Evolutionary conservation across 2,797 vertebrate species (phyloP), one percentile per base, ranked within the genome.

Genomic region (Hemibagrus guttatus): DNA sequence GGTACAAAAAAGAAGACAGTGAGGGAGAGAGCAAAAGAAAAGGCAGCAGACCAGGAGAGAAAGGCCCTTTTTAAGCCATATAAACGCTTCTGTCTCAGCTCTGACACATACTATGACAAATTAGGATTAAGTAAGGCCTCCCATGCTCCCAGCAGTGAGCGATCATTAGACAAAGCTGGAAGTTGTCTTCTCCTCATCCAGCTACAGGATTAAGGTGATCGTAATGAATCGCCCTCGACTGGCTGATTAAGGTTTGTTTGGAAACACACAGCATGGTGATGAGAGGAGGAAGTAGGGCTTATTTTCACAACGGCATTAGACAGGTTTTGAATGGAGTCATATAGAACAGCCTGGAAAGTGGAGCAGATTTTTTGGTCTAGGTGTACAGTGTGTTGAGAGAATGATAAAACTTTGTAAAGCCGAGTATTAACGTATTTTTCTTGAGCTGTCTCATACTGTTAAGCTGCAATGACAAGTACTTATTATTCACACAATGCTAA

Each of bases 51-150:
- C 56, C 58, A 63, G 66, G 59, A 87, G 87, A 81, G 87, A 89
- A 89, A 86, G 88, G 56, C 61, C 88, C 69, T 88, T 91, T 90
- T 87, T 85, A 86, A 84, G 66, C 87, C 87, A 89, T 89, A 89
- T 88, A 91, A 91, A 89, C 84, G 88, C 82, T 74, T 89, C 87
- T 89, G 90, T 91, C 87, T 86, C 76, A 58, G 82, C 59, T 64
- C 68, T 91, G 90, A 90, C 90, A 90, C 85, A 81, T 87, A 87
- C 88, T 85, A 87, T 91, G 90, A 91, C 87, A 88, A 90, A 91
- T 91, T 89, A 91, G 88, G 81, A 85, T 84, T 89, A 90, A 85
- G 81, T 64, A 83, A 85, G 59, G 86, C 87, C 85, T 86, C 82
- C 84, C 83, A 69, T 85, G 79, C 72, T 83, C 85, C 89, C 88